Conservation (phyloP, 2,113 vertebrate genomes). For the Menura novaehollandiae region DNA sequence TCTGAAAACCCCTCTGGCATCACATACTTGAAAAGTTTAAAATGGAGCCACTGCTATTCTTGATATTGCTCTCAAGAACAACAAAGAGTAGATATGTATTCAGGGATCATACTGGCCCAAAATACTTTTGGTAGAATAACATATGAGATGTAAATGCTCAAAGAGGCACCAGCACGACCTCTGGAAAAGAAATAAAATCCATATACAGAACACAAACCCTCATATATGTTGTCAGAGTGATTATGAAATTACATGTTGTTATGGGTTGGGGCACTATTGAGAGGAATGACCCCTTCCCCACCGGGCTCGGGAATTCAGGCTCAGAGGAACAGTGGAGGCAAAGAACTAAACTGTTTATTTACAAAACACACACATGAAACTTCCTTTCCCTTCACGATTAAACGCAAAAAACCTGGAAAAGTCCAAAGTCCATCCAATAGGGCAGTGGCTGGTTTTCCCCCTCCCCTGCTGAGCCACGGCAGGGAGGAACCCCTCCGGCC, state of each 20-base stretch:
- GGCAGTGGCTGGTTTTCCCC: no score
- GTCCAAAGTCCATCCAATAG: no score
- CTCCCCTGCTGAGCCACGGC: no score
- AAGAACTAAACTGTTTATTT: no score
- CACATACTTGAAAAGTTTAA: neutral
- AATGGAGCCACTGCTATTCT: neutral
- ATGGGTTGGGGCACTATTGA: no score
- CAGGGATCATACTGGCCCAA: neutral
- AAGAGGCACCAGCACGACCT: neutral
- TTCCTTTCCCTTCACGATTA: no score
- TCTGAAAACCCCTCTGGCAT: neutral
- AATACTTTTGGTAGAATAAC: neutral
- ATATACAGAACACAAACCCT: neutral
- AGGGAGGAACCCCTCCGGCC: no score
- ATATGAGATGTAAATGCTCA: neutral
- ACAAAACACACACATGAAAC: no score
- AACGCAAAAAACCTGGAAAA: no score
- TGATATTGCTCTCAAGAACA: neutral
- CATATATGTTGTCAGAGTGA: neutral
- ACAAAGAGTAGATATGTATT: neutral
- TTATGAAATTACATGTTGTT: neutral
- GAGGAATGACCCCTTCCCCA: no score
- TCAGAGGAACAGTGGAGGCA: no score
- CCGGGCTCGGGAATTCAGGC: no score
- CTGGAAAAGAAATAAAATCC: conserved; percentile 3